Base-by-base conservation (phyloP, 2,888 invertebrate species). In the Brassicogethes aeneus region DNA sequence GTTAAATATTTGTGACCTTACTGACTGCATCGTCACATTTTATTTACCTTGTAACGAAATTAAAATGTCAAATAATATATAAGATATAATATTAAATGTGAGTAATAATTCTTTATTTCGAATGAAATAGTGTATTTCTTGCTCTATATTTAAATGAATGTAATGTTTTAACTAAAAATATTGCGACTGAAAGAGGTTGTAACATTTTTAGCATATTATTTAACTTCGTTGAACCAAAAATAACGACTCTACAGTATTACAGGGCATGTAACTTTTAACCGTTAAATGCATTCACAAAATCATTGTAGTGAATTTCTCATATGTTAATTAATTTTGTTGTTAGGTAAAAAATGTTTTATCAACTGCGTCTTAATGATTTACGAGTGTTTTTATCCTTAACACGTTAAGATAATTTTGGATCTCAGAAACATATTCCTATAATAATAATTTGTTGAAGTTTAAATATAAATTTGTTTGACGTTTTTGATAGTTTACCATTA, bases 401-500 rank as follows among this genome's bases (percentile, higher is more conserved):
- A 23, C 23, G 23, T 32, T 15, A 36, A 36, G 30, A 49, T 49
- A 44, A 45, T 44, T 53, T 50, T 48, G 51, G 47, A 49, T 48
- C 48, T 53, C 50, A 51, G 48, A 36, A 36, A 47, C 51, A 52
- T 52, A 52, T 52, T 53, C 50, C 52, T 53, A 53, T 44, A 43
- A 45, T 36, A 48, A 44, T 41, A 45, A 51, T 53, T 48, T 53
- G 52, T 55, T 55, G 39, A 47, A 39, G 46, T 46, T 50, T 49
- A 35, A 47, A 47, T 44, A 46, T 45, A 43, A 46, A 44, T 53
- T 53, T 46, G 47, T 52, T 51, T 46, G 36, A 50, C 42, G 44
- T 47, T 47, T 45, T 51, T 45, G 45, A 52, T 23, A 23, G 23
- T 23, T 23, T 23, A 44, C 66, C 56, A 57, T 66, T 64, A 69